Evolutionary conservation across 2,113 vertebrate species (phyloP).

Genomic region (Rynchops niger): DNA sequence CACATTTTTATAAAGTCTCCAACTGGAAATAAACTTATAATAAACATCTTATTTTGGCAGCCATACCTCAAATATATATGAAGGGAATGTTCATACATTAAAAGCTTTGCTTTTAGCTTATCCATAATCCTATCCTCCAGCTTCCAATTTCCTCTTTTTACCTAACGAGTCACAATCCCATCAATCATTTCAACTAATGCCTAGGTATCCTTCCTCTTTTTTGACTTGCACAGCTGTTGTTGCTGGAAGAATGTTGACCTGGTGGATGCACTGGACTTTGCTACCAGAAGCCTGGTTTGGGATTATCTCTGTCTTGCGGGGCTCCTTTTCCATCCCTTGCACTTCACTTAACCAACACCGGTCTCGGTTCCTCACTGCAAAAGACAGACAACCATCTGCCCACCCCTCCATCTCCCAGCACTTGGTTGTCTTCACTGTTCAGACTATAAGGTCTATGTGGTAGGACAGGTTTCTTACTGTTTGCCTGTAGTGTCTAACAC

Average conservation of each 20-base stretch:
- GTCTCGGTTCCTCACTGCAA: neutral
- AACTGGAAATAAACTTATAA: neutral
- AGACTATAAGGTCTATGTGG: neutral
- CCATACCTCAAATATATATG: neutral
- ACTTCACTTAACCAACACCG: neutral
- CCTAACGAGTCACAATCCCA: neutral
- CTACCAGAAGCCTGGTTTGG: neutral
- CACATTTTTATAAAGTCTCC: neutral
- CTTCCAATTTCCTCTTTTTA: neutral
- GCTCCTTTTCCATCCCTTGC: fast-evolving
- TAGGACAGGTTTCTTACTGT: neutral
- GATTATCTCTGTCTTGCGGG: neutral
- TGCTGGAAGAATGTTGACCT: neutral
- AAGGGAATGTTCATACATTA: neutral
- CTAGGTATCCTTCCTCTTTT: neutral
- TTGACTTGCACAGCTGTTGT: neutral
- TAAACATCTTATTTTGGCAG: neutral
- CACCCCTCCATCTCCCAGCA: neutral
- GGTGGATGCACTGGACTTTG: neutral
- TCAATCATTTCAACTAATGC: neutral
- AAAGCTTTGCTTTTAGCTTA: slow-evolving; percentile 23
- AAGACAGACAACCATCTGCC: neutral
- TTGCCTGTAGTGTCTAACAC: neutral
- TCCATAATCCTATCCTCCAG: neutral
- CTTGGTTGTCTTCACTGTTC: neutral